Base-by-base conservation (phyloP, 1,140 invertebrate genomes). In the Habropoda laboriosa region DNA sequence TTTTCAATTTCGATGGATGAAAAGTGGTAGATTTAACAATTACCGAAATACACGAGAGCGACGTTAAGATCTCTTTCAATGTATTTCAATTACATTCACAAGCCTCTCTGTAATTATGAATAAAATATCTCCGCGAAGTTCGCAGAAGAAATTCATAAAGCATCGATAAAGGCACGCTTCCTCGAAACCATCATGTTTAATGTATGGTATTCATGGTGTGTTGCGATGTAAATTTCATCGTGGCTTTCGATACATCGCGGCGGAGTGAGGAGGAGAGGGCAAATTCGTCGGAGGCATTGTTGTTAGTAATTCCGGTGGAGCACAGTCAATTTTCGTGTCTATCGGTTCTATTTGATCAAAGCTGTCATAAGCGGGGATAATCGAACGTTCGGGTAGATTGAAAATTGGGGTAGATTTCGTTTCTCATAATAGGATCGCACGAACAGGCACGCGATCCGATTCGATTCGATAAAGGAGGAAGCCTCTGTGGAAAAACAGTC, bases 401-500 rank as follows among this genome's bases (percentile, higher is more conserved):
- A 78, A 78, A 78, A 78, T 78, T 78, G 53, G 66, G 75, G 75
- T 78, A 60, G 55, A 71, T 78, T 51, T 78, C 75, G 75, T 18
- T 71, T 35, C 32, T 42, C 66, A 32, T 71, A 71, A 78, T 71
- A 38, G 66, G 75, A 78, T 60, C 24, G 42, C 12, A 24, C 32
- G 42, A 58, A 71, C 27, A n/a, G 53, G 21, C 74, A 76, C 74
- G 63, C 51, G 51, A 57, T 58, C 55, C 32, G 64, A 47, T 68
- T 47, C 64, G 40, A 40, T 49, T 10, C 55, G 53, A 78, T 71
- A 78, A 61, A 60, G 35, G 66, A 51, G 30, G n/a, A n/a, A n/a
- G 35, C 55, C 30, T 78, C 64, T 70, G 75, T 58, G 55, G 75
- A 55, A 71, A 71, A 58, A 71, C 57, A 71, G 12, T 60, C 30